phyloP scores from a whole-genome alignment of 2,113 vertebrate species.

The Platysternon megacephalum region DNA sequence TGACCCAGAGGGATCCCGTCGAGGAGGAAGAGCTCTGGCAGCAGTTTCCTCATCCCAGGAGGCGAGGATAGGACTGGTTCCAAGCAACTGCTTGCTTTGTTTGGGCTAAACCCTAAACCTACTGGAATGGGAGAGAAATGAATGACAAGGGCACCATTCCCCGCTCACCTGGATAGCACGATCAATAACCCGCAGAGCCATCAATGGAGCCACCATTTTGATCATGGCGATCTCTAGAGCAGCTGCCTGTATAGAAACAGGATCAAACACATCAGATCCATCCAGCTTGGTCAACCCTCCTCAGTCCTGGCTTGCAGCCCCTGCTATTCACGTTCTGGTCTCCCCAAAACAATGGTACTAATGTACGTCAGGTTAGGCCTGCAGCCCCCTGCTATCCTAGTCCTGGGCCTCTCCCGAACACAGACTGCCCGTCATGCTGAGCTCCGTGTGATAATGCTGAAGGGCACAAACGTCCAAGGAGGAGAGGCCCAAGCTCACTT shows the following conservation, averaged over 20 bases:
- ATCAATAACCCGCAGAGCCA: constrained; percentile 64
- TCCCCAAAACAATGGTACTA: background rate
- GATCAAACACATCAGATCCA: background rate
- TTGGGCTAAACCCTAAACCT: background rate
- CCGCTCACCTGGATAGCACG: constrained; percentile 69
- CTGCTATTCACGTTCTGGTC: fast-evolving
- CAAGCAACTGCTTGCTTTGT: background rate
- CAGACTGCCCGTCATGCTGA: background rate
- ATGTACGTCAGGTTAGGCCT: fast-evolving
- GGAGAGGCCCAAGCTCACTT: background rate
- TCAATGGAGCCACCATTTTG: constrained; percentile 56
- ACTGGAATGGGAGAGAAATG: background rate
- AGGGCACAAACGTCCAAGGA: background rate
- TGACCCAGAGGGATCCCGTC: background rate
- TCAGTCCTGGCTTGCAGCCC: background rate
- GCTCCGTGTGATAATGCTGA: background rate
- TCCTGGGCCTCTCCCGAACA: background rate
- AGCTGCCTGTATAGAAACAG: constrained; percentile 60
- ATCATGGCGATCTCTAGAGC: constrained; percentile 73
- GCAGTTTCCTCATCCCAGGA: background rate
- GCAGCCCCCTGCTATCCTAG: background rate
- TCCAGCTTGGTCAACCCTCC: background rate
- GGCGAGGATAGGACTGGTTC: background rate
- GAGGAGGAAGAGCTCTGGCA: background rate
- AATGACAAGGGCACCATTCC: background rate